Evolutionary conservation across 2,888 invertebrate genomes (phyloP).

Genomic region (Hydraecia micacea): DNA sequence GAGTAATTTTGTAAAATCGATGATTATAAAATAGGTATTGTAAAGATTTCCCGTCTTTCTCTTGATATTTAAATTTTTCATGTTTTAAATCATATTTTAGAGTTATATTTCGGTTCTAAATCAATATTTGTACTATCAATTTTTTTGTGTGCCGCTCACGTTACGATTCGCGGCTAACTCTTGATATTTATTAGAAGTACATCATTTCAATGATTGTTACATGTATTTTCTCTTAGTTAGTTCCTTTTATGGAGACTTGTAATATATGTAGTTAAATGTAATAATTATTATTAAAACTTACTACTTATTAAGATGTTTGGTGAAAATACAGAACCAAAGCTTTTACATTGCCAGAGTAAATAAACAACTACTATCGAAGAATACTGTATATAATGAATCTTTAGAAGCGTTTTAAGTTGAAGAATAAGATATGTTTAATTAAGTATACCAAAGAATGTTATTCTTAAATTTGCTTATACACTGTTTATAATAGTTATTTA

Average conservation of each 20-base stretch:
- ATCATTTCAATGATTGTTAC: conserved; percentile 24
- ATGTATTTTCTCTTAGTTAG: conserved; percentile 24
- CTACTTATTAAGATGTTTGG: conserved; percentile 56
- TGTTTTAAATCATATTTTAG: conserved; percentile 4
- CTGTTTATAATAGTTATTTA: conserved; percentile 47
- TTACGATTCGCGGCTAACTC: background rate
- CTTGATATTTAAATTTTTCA: conserved; percentile 14
- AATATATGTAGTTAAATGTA: conserved; percentile 60
- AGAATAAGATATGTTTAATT: conserved; percentile 55
- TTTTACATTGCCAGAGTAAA: conserved; percentile 65
- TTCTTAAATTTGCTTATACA: conserved; percentile 54
- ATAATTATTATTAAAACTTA: conserved; percentile 61
- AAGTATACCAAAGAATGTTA: conserved; percentile 63
- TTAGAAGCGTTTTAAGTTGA: conserved; percentile 61
- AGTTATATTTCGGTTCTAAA: background rate
- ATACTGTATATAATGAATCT: conserved; percentile 55
- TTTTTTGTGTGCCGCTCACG: too few relatives aligned
- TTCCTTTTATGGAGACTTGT: conserved; percentile 45
- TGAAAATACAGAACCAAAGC: conserved; percentile 64
- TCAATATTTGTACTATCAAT: background rate
- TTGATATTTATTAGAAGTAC: conserved; percentile 30
- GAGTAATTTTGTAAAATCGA: conserved; percentile 27
- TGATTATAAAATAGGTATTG: background rate
- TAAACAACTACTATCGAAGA: conserved; percentile 50
- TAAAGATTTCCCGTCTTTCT: background rate